Base-by-base conservation (phyloP, 2,888 invertebrate genomes). In the Melanotus villosus region DNA sequence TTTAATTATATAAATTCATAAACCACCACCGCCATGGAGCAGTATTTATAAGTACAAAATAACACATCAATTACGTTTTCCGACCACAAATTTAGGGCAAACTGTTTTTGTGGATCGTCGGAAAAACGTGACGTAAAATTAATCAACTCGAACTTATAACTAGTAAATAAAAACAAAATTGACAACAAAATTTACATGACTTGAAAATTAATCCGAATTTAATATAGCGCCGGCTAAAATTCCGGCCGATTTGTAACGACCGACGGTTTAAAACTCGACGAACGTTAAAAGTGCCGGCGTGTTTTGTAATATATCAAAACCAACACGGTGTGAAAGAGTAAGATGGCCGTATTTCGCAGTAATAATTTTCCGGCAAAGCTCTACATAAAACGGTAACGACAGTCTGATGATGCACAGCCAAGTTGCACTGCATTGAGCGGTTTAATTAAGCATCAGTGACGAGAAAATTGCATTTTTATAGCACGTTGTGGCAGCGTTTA, bases 381-480 rank as follows among this genome's bases (percentile, higher is more conserved):
- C 18, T 19, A n/a, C 34, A 60, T 65, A 52, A 67, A 70, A 67
- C 21, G 41, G 26, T 64, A 67, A 70, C 67, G 70, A 67, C 52
- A 64, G 70, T 67, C 59, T 67, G 67, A 70, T 70, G 70, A 70
- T 67, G 70, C 67, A 67, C 63, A 50, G 50, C 50, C 64, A 45
- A 64, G 65, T 64, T 66, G 73, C 69, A 68, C 64, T 73, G 69
- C 67, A 73, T 73, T 70, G 72, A 73, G 57, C 73, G 34, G 68
- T 75, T 75, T 75, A 75, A 75, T 75, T 75, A 75, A 75, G 73
- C 75, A 73, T 72, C 72, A 68, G 69, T 66, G 73, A 69, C 71
- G 72, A 65, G 69, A 71, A 73, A 73, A 75, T 75, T 73, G 69
- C 75, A 73, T 73, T 75, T 75, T 75, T 75, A 75, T 73, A 47